A percentile compares a stretch with the other conserved stretches of the same genome.
These are phyloP conservation scores for Acleris emargana DNA, from an alignment of 2,888 invertebrate species.

Conservation along the genomic window DNA sequence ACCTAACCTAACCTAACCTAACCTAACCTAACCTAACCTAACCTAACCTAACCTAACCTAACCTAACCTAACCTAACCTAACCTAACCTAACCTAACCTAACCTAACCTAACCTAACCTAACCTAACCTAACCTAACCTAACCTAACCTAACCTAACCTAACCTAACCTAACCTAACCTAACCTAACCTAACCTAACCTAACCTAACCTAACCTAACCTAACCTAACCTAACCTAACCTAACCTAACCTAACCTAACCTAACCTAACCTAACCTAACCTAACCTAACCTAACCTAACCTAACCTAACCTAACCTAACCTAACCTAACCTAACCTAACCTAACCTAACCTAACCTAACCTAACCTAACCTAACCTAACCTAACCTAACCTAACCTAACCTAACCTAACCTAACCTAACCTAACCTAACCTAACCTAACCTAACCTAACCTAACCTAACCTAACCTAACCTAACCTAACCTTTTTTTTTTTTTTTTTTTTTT, in stretches of 20 bases:
- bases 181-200: constrained; percentile 38
- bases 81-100: constrained; percentile 37
- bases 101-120: constrained; percentile 42
- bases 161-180: constrained; percentile 37
- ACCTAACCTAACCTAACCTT: constrained; percentile 35
- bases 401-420: too few species aligned
- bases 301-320: constrained; percentile 36
- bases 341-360: too few species aligned
- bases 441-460: constrained; percentile 35
- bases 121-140: constrained; percentile 40
- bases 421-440: constrained; percentile 32
- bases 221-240: constrained; percentile 35
- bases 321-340: constrained; percentile 30
- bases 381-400: too few species aligned
- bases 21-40: constrained; percentile 38
- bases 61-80: constrained; percentile 27
- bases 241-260: constrained; percentile 25
- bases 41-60: constrained; percentile 36
- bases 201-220: constrained; percentile 35
- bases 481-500: too few species aligned
- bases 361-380: too few species aligned
- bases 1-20: constrained; percentile 34
- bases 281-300: constrained; percentile 37
- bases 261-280: constrained; percentile 25
- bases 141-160: constrained; percentile 38